phyloP scores from a whole-genome alignment of 2,888 invertebrate species.

The Drosophila longiperda region DNA sequence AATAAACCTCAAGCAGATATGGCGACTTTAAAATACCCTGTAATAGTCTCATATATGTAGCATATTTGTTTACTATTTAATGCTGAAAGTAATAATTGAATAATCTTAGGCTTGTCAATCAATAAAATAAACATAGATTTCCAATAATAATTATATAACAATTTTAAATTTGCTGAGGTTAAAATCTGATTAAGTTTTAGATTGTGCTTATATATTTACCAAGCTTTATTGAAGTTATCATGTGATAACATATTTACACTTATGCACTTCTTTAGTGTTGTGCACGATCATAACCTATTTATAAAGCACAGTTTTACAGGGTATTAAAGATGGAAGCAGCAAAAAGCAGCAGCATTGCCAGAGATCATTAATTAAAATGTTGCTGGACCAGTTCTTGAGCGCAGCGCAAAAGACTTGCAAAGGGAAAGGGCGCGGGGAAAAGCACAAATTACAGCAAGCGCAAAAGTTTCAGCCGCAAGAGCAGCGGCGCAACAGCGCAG shows the following conservation, averaged over 20 bases:
- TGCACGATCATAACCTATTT: background rate
- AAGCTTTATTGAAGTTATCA: too few species aligned
- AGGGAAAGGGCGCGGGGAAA: background rate
- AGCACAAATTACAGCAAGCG: conserved; percentile 62
- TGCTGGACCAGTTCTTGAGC: conserved; percentile 77
- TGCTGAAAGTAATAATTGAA: background rate
- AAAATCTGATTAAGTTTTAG: too few species aligned
- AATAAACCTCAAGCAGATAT: too few species aligned
- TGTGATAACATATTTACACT: background rate
- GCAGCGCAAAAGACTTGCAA: conserved; percentile 31
- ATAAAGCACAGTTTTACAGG: conserved; percentile 12
- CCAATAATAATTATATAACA: background rate
- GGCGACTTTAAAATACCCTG: conserved; percentile 13
- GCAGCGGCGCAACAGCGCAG: background rate
- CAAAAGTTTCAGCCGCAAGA: conserved; percentile 32
- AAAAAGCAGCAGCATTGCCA: conserved; percentile 29
- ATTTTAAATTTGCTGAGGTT: too few species aligned
- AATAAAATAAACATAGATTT: background rate
- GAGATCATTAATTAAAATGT: conserved; percentile 81
- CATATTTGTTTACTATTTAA: background rate
- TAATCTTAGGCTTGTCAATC: background rate
- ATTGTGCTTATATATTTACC: too few species aligned
- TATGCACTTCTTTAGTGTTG: fast-evolving
- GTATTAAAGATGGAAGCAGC: conserved; percentile 40
- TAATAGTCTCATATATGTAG: background rate